phyloP scores from a whole-genome alignment of 2,888 invertebrate species.

The Eupithecia vulgata region DNA sequence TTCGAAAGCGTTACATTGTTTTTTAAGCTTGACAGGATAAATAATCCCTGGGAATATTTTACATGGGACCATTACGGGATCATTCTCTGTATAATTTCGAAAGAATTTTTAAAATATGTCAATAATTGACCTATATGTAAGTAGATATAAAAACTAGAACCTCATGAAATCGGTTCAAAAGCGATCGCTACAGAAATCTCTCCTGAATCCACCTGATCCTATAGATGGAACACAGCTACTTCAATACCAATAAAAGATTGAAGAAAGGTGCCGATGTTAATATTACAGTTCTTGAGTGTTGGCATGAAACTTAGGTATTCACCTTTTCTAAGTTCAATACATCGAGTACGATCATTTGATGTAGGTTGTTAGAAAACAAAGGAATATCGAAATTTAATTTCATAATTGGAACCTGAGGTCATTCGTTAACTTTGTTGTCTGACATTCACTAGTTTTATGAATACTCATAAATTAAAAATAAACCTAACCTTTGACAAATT shows the following conservation, averaged over 20 bases:
- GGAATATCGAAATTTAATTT: not conserved
- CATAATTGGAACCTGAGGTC: not conserved
- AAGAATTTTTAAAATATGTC: too few species aligned
- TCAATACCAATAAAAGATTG: not conserved
- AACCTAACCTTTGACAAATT: constrained; percentile 12
- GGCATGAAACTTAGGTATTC: not conserved
- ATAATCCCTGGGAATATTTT: too few species aligned
- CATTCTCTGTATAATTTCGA: too few species aligned
- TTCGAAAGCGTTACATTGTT: too few species aligned
- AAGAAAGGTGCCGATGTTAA: not conserved
- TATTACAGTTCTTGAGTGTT: not conserved
- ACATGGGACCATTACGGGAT: too few species aligned
- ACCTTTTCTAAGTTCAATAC: not conserved
- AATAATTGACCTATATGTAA: too few species aligned
- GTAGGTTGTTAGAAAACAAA: not conserved
- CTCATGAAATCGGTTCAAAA: too few species aligned
- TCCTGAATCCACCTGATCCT: not conserved
- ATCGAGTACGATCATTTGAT: not conserved
- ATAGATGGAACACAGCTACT: not conserved
- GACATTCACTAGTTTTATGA: not conserved
- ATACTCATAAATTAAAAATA: constrained; percentile 7
- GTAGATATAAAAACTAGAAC: too few species aligned
- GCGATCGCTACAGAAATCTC: not conserved
- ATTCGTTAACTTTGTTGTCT: constrained; percentile 4
- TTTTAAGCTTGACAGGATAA: too few species aligned